These are phyloP conservation scores for Trichosurus vulpecula DNA, from an alignment of 2,797 vertebrate genomes.

Conservation along the genomic window DNA sequence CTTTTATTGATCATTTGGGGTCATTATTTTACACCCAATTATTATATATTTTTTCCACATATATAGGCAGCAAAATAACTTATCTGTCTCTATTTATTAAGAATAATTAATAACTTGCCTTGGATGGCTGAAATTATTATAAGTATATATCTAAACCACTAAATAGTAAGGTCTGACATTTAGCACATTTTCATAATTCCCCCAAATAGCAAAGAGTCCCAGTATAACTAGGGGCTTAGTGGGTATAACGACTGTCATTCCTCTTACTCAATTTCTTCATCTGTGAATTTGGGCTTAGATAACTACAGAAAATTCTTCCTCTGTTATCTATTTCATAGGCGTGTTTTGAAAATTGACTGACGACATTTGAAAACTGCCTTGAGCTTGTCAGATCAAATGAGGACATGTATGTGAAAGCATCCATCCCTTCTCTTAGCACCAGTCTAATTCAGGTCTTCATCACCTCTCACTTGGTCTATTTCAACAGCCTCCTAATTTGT, in stretches of 20 bases:
- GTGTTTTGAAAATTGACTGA: conserved; percentile 23
- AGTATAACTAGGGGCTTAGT: background rate
- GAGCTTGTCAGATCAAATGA: conserved; percentile 48
- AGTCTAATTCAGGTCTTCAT: background rate
- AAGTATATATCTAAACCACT: conserved; percentile 46
- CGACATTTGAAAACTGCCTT: conserved; percentile 40
- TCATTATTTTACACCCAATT: conserved; percentile 18
- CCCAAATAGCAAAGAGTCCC: conserved; percentile 37
- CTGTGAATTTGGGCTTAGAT: background rate
- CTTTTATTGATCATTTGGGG: conserved; percentile 33
- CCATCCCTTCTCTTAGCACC: background rate
- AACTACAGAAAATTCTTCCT: conserved; percentile 11
- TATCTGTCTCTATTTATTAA: conserved; percentile 56
- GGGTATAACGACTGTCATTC: conserved; percentile 19
- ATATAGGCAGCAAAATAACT: conserved; percentile 13
- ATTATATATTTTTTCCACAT: background rate
- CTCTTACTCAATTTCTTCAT: conserved; percentile 57
- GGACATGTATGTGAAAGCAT: conserved; percentile 4
- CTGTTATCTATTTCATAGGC: background rate
- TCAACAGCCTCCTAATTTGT: background rate
- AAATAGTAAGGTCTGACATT: conserved; percentile 45
- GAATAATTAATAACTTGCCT: conserved; percentile 47
- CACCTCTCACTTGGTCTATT: background rate
- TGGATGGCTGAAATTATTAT: conserved; percentile 50
- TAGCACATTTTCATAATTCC: conserved; percentile 55